Conservation (phyloP, 64 coral and sea anemone species). For the Anthopleura sola region DNA sequence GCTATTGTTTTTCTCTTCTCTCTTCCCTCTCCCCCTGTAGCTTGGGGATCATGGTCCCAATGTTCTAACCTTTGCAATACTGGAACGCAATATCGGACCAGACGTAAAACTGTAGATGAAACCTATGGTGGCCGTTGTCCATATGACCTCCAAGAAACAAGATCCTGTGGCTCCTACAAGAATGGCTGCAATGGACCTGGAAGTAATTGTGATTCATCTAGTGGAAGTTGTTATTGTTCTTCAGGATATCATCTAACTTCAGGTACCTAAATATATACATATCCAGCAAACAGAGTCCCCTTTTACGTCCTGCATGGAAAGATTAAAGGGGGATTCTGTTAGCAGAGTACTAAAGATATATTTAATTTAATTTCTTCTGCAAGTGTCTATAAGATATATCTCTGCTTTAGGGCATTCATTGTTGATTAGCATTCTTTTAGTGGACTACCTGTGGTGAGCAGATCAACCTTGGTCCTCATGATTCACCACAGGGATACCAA, state of each 20-base stretch:
- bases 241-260: slow-evolving; percentile 26
- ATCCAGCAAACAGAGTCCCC: too few species aligned
- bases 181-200: slow-evolving; percentile 48
- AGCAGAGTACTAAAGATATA: too few species aligned
- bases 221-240: slow-evolving; percentile 62
- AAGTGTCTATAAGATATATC: too few species aligned
- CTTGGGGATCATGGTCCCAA: slow-evolving; percentile 40
- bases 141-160: slow-evolving; percentile 5
- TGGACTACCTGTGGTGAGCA: too few species aligned
- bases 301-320: too few species aligned
- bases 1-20: neutral
- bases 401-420: too few species aligned
- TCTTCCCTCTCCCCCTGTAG: neutral
- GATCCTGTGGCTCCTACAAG: slow-evolving; percentile 50
- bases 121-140: slow-evolving; percentile 36
- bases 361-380: too few species aligned
- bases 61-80: slow-evolving; percentile 45
- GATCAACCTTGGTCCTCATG: too few species aligned
- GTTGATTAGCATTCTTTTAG: too few species aligned
- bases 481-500: neutral
- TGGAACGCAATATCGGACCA: slow-evolving; percentile 15
- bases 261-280: too few species aligned
- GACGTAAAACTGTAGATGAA: neutral
- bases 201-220: slow-evolving; percentile 23
- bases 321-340: too few species aligned